phyloP scores from a whole-genome alignment of 1,140 invertebrate genomes.

The Drosophila sproati region DNA sequence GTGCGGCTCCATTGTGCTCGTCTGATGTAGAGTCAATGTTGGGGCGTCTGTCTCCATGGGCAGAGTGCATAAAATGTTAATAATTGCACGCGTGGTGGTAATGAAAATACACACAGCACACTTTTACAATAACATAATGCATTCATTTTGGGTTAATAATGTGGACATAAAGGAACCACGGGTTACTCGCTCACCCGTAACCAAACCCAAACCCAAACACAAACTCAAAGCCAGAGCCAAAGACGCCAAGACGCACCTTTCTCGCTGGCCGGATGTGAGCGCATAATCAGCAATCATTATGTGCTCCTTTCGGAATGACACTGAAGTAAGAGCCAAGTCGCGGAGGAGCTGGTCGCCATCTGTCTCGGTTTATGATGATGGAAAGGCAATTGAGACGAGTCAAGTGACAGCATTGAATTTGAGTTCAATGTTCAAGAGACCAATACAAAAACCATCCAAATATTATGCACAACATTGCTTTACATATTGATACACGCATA shows the following conservation, averaged over 20 bases:
- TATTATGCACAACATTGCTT: not conserved
- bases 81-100: slow-evolving; percentile 78
- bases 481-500: no score
- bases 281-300: slow-evolving; percentile 53
- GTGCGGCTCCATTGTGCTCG: slow-evolving; percentile 49
- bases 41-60: slow-evolving; percentile 34
- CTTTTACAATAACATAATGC: slow-evolving; percentile 62
- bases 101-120: slow-evolving; percentile 68
- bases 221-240: no score
- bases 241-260: not conserved
- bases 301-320: slow-evolving; percentile 31
- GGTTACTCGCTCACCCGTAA: not conserved
- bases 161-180: slow-evolving; percentile 29
- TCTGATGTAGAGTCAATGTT: slow-evolving; percentile 33
- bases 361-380: slow-evolving; percentile 60
- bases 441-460: slow-evolving; percentile 8
- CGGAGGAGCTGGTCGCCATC: slow-evolving; percentile 2
- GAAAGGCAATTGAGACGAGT: slow-evolving; percentile 62
- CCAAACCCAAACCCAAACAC: no score
- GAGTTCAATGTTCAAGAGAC: slow-evolving; percentile 1
- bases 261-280: not conserved
- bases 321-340: not conserved
- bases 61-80: slow-evolving; percentile 78
- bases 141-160: slow-evolving; percentile 74
- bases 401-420: slow-evolving; percentile 59